Evolutionary conservation across 2,888 invertebrate species (phyloP).

Genomic region (Cephus sareptanus): DNA sequence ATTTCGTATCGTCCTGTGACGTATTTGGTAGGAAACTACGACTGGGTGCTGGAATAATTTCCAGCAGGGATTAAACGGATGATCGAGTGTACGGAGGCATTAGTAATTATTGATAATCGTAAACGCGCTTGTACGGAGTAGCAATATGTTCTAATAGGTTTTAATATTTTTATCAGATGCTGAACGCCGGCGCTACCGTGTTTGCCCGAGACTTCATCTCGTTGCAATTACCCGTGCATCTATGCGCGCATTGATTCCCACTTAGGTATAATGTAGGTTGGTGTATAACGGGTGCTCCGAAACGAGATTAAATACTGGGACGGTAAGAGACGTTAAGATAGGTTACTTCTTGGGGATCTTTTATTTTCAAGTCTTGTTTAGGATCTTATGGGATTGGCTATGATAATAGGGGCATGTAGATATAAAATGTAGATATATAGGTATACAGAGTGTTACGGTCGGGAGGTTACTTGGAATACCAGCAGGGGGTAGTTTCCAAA

Average conservation of each 20-base stretch:
- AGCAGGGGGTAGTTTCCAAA: not conserved
- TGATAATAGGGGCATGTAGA: not conserved
- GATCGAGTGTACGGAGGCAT: constrained; percentile 42
- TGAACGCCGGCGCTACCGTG: constrained; percentile 3
- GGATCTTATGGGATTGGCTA: not conserved
- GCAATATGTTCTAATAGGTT: constrained; percentile 12
- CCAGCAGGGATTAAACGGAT: not conserved
- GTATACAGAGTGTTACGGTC: not conserved
- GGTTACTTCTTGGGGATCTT: not conserved
- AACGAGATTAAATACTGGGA: not conserved
- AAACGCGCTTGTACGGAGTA: constrained; percentile 28
- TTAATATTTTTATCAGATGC: constrained; percentile 40
- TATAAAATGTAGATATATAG: not conserved
- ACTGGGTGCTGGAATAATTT: not conserved
- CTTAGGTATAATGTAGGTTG: constrained; percentile 1
- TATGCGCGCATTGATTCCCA: constrained; percentile 7
- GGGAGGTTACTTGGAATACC: not conserved
- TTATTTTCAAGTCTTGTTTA: not conserved
- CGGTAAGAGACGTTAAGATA: not conserved
- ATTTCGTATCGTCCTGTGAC: no score
- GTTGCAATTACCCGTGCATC: not conserved
- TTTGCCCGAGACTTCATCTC: constrained; percentile 1
- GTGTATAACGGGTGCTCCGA: not conserved
- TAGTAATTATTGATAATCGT: constrained; percentile 54
- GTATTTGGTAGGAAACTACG: not conserved